Base-by-base conservation (phyloP, 2,888 invertebrate genomes). In the Agapetus fuscipes region DNA sequence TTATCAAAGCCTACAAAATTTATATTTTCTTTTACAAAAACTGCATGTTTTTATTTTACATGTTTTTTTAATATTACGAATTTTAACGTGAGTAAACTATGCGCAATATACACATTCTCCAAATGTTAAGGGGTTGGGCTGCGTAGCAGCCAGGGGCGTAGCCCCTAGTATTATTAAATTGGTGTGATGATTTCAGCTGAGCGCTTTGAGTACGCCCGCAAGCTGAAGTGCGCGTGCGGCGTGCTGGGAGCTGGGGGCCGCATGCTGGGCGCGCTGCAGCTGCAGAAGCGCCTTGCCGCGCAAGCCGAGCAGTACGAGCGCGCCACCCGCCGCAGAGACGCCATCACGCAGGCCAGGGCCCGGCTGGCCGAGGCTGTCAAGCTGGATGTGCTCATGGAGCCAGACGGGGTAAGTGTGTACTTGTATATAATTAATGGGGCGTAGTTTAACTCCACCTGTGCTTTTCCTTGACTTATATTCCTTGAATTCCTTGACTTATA, bases 291-390 rank as follows among this genome's bases (percentile, higher is more conserved):
- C 16, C 89, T 90, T 39, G 94, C 95, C 0, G 91, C 94, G 2
- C 87, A 87, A 27, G 72, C 83, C 39, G 95, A 95, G 54, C 93
- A 95, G 64, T 95, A 90, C 56, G 91, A 93, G 53, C 78, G 85
- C 45, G 95, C 95, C 1, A 78, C 87, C 45, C 68, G 83, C 37
- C 90, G 94, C 62, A 84, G 95, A 53, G 82, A 83, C 43, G 83
- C 93, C 61, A 90, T 93, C 54, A 85, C 93, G 51, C 83, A 87
- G 51, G 90, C 86, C 39, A 70, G 89, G 30, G 67, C 75, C 11
- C 78, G 83, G 34, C 77, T 87, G 1, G 84, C 88, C 51, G 76
- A 79, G 34, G 80, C 80, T 40, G 66, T 90, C 0, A 74, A 78
- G 49, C 71, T 94, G 1, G 77, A 82, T 16, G 77, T 85, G 50